Percentiles rank a stretch among this genome's conserved stretches.
These are phyloP conservation scores for Corythucha ciliata DNA, from an alignment of 2,888 invertebrate genomes.

Conservation along the genomic window DNA sequence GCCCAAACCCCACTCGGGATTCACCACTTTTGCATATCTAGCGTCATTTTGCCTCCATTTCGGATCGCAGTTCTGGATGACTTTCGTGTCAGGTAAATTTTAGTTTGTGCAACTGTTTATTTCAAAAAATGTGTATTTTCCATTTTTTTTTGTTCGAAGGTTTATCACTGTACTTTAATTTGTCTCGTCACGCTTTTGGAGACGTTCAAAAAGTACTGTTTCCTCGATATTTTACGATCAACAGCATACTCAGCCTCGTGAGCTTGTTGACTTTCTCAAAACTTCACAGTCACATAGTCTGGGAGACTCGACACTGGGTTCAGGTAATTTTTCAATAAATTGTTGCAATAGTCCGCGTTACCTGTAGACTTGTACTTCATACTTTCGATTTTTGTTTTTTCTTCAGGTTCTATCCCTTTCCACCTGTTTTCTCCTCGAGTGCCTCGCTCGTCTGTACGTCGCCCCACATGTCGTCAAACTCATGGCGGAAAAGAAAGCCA, in stretches of 20 bases:
- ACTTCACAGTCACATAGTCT: slow-evolving; percentile 44
- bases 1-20: slow-evolving; percentile 33
- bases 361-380: neutral
- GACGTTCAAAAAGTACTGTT: slow-evolving; percentile 77
- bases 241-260: slow-evolving; percentile 61
- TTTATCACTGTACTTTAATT: slow-evolving; percentile 70
- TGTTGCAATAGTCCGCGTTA: neutral
- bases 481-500: slow-evolving; percentile 62
- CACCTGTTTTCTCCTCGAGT: slow-evolving; percentile 60
- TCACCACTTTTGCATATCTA: slow-evolving; percentile 60
- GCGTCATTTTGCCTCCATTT: slow-evolving; percentile 70
- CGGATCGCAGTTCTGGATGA: slow-evolving; percentile 89
- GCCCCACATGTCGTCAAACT: slow-evolving; percentile 63
- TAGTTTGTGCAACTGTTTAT: neutral
- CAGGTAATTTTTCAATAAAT: slow-evolving; percentile 34
- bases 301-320: slow-evolving; percentile 27
- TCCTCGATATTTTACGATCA: slow-evolving; percentile 76
- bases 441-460: slow-evolving; percentile 64
- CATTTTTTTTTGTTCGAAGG: slow-evolving; percentile 47
- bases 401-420: slow-evolving; percentile 56
- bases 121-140: neutral
- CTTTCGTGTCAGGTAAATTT: slow-evolving; percentile 67
- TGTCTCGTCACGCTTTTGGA: slow-evolving; percentile 80
- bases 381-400: slow-evolving; percentile 2
- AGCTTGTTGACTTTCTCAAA: slow-evolving; percentile 62